Percentiles rank a stretch among this genome's conserved stretches.
Conservation (phyloP, 1,140 invertebrate genomes). For the Telenomus remus region DNA sequence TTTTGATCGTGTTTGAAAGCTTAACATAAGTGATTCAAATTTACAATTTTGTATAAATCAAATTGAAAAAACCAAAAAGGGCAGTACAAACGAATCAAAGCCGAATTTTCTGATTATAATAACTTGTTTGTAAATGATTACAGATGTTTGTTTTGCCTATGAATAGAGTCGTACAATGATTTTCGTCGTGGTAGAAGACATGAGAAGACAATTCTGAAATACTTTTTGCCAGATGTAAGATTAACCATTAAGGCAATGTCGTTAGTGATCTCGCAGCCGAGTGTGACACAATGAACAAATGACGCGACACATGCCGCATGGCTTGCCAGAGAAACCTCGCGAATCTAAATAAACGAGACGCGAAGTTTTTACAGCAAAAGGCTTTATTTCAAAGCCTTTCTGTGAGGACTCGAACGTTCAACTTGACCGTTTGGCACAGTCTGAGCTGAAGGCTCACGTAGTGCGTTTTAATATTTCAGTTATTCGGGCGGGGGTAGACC, state of each 20-base stretch:
- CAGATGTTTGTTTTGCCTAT: too few species aligned
- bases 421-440: constrained; percentile 55
- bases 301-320: constrained; percentile 76
- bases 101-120: too few species aligned
- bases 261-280: constrained; percentile 71
- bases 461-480: constrained; percentile 65
- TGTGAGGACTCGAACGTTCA: constrained; percentile 76
- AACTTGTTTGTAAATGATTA: too few species aligned
- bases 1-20: too few species aligned
- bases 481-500: constrained; percentile 69
- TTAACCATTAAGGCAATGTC: constrained; percentile 19
- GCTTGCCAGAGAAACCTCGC: constrained; percentile 75
- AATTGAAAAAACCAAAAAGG: too few species aligned
- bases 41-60: too few species aligned
- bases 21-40: too few species aligned
- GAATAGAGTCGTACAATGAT: too few species aligned
- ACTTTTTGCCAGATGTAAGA: not conserved
- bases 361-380: constrained; percentile 74
- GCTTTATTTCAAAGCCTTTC: constrained; percentile 73
- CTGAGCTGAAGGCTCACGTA: constrained; percentile 72
- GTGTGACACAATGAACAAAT: constrained; percentile 76
- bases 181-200: not conserved
- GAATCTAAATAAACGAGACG: constrained; percentile 58
- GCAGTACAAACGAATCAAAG: too few species aligned
- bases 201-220: constrained; percentile 11